Base-by-base conservation (phyloP, 2,113 vertebrate species). In the Dipodomys stephensi region DNA sequence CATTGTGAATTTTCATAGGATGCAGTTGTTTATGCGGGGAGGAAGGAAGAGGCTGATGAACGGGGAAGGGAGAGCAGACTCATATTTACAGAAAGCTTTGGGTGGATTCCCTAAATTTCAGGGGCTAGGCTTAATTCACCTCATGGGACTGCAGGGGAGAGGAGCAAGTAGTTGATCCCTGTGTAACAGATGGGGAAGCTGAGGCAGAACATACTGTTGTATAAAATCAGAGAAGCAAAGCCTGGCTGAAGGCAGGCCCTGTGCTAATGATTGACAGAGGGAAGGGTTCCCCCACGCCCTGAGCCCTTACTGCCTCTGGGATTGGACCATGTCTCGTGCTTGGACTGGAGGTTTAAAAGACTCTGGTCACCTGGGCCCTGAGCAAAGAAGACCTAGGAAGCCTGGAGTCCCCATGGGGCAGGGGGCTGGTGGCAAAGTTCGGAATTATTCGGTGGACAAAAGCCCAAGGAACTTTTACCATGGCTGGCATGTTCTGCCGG, bases 1-100 rank as follows among this genome's bases (percentile, higher is more conserved):
- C 64, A 88, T 93, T 94, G 83, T 96, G 97, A 96, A 94, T 92
- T 90, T 83, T 88, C 19, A 39, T 77, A 88, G 57, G 76, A 65
- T 80, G 8, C 15, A 86, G 92, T 80, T 95, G 91, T 86, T 95
- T 92, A 86, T 94, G 67, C 35, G 80, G 94, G 49, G 92, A 88
- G 92, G 88, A 96, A 88, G n/a, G 85, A 82, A 83, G 28, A 81
- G 46, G 28, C 71, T 69, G 80, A 92, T 68, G 71, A 39, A 39
- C 39, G 5, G 64, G 93, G 87, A 92, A 90, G 62, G 88, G 44
- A 85, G 86, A 80, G 20, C 60, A 35, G 83, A 53, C 85, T 94
- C 73, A 9, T 81, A 74, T 94, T 74, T 62, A 44, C 74, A 83
- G 64, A 92, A 82, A 60, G 32, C 53, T 23, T 7, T 82, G 57